Base-by-base conservation (phyloP, 2,888 invertebrate species). In the Parnassius mnemosyne region DNA sequence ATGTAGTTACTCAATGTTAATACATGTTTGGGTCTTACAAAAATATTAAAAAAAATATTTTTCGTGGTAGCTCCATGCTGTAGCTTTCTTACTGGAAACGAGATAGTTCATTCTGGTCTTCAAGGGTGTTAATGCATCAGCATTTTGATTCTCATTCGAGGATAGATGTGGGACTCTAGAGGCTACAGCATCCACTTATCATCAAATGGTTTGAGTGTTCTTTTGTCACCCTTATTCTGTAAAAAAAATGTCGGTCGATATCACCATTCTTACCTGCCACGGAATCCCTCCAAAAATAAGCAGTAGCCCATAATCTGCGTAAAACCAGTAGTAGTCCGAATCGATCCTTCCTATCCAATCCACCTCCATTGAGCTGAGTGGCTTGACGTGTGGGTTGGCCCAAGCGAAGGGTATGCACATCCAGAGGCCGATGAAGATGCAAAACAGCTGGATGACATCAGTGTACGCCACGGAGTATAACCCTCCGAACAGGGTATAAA, bases 381-480 rank as follows among this genome's bases (percentile, higher is more conserved):
- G 95, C 76, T 94, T 93, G 11, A 98, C 98, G 77, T 96, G 95
- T 16, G 95, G 94, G 87, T 97, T 96, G 66, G 94, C 92, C 96
- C 98, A 96, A 11, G 98, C 98, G 82, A 98, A 99, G 0, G 99
- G 99, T 69, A 99, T 97, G 83, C 98, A 98, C 94, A 99, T 95
- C 99, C 99, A 99, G 84, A 99, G 92, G 43, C 99, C 99, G 76
- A 99, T 94, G 89, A 99, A 98, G 81, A 99, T 99, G 91, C 98
- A 99, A 92, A 98, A 97, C 54, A 99, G 93, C 88, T 99, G 99
- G 75, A 99, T 97, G 75, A 99, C 99, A 85, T 99, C 99, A 0
- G 99, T 99, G 85, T 99, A 99, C 1, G 99, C 99, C 65, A 99
- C 99, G 60, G 98, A 96, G 92, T 99, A 99, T 53, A 99, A 94